A percentile compares a stretch with the other conserved stretches of the same genome.
Conservation (phyloP, 1,140 invertebrate genomes). For the Bombus consobrinus region DNA sequence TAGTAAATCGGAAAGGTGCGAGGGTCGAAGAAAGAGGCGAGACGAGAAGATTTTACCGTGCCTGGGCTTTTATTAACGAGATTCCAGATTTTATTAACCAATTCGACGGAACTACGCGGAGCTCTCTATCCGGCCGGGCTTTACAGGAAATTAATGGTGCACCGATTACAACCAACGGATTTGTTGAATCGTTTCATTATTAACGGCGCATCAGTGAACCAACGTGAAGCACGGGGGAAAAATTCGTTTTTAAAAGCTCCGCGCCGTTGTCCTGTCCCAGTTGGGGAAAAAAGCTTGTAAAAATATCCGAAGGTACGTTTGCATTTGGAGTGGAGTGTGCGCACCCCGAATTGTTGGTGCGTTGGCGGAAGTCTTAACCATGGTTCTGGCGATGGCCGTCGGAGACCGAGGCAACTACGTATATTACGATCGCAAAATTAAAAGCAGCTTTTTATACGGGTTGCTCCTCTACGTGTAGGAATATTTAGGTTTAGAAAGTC, state of each 20-base stretch:
- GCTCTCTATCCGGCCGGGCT: neutral
- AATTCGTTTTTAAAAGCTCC: constrained; percentile 7
- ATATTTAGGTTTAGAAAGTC: constrained; percentile 13
- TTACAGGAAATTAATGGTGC: neutral
- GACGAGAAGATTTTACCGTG: too few relatives aligned
- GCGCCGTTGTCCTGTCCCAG: neutral
- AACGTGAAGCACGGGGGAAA: neutral
- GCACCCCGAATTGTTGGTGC: neutral
- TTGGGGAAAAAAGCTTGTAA: neutral
- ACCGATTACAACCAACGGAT: neutral
- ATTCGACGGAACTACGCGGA: neutral
- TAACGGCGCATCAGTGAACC: neutral
- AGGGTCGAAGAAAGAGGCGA: too few relatives aligned
- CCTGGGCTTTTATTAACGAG: neutral
- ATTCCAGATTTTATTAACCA: constrained; percentile 8
- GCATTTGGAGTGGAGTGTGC: neutral
- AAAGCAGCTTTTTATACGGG: constrained; percentile 40
- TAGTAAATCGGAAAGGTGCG: neutral
- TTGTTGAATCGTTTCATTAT: neutral
- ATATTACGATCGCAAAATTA: constrained; percentile 52
- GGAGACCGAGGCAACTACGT: neutral
- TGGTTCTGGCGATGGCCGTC: neutral
- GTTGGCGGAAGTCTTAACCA: constrained; percentile 6
- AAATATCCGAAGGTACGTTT: neutral
- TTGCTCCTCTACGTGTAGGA: neutral